Base-by-base conservation (phyloP, 2,888 invertebrate species). In the Volucella bombylans region DNA sequence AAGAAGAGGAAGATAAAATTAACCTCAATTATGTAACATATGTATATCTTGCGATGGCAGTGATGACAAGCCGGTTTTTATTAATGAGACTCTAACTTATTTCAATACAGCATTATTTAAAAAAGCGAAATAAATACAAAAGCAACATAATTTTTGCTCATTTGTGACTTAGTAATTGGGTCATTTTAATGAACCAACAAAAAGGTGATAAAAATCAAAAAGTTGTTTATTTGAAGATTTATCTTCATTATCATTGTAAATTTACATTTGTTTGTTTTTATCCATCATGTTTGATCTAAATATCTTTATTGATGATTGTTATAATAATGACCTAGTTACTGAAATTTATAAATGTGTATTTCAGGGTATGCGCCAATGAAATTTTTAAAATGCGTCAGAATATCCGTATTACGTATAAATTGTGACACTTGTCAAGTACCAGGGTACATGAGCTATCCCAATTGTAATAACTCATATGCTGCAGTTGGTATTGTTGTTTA, bases 1-100 rank as follows among this genome's bases (percentile, higher is more conserved):
- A 49, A 15, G n/a, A 49, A 49, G 49, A 49, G 49, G 14, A n/a
- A 49, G 49, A 49, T 49, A 6, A 49, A 49, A 49, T 49, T 49
- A n/a, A n/a, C 4, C 4, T 49, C 14, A 15, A 23, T 23, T 23
- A 23, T 2, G 18, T 23, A 23, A 23, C 18, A 23, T 23, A 1
- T n/a, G n/a, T 14, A 4, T 49, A 14, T 49, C 15, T 15, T 8
- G 14, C 14, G 49, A 4, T 14, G 49, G 8, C 4, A 4, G 15
- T n/a, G 49, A 1, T 14, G 15, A 49, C 12, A 49, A 49, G 10
- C 49, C 14, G 49, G 15, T 49, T 14, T 49, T 49, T 15, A 49
- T 49, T 8, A 49, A 49, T 49, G 49, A 49, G 8, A 49, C 15
- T 49, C 49, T 15, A 1, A 49, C 15, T 3, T 15, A 14, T 8